Conservation (phyloP, 1,140 invertebrate genomes). For the Ceratoteleas bidentatus region DNA sequence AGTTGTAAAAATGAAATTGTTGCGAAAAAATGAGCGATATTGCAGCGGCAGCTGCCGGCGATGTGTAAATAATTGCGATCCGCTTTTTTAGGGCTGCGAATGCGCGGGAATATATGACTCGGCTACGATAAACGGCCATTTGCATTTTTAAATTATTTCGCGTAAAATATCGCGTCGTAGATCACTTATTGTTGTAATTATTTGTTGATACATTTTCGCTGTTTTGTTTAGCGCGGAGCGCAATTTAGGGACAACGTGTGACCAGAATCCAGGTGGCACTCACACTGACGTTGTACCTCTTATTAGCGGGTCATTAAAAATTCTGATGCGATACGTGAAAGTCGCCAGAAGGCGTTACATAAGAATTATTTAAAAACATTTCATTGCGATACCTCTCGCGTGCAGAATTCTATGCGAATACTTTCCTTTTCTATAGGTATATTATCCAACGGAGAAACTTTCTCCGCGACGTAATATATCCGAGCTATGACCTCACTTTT, state of each 20-base stretch:
- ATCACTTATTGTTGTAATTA: no score
- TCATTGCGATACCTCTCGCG: conserved; percentile 37
- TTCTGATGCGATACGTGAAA: conserved; percentile 39
- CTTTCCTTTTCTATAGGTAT: conserved; percentile 74
- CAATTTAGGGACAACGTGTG: background rate
- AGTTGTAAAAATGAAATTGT: conserved; percentile 59
- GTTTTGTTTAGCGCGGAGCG: no score
- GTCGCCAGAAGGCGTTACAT: conserved; percentile 56
- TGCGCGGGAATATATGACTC: conserved; percentile 3
- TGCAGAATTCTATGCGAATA: conserved; percentile 53
- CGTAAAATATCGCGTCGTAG: no score
- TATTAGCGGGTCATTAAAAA: conserved; percentile 22
- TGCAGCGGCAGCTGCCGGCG: conserved; percentile 34
- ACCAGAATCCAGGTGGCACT: background rate
- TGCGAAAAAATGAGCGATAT: conserved; percentile 52
- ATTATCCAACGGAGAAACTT: conserved; percentile 74
- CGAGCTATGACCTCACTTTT: conserved; percentile 30
- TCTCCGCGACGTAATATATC: conserved; percentile 62
- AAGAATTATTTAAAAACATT: conserved; percentile 66
- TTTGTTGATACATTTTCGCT: background rate
- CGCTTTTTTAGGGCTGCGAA: conserved; percentile 11
- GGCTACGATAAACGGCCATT: conserved; percentile 6
- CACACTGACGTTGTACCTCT: background rate
- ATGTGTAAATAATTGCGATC: conserved; percentile 54
- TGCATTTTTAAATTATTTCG: background rate